Base-by-base conservation (phyloP, 2,888 invertebrate genomes). In the Mythimna ferrago region DNA sequence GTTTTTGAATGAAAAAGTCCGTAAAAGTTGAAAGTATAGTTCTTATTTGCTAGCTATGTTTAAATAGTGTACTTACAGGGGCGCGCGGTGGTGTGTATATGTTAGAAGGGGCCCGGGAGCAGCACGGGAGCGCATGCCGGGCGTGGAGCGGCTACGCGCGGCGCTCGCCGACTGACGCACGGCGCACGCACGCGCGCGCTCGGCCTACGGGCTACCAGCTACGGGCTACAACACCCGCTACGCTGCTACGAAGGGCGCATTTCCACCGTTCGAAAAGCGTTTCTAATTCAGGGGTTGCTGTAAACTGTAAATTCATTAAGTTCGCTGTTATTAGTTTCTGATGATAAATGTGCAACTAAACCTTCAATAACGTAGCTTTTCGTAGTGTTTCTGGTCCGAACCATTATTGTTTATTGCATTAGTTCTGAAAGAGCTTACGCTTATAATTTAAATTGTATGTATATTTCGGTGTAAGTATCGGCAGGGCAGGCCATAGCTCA, bases 131-230 rank as follows among this genome's bases (percentile, higher is more conserved):
- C 91, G 92, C 95, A 95, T 94, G 89, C 94, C 94, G 89, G 83
- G 92, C 94, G 93, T 90, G 91, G 87, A 87, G 92, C 93, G 92
- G 91, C 93, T 89, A 89, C 93, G 93, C 95, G 93, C 93, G 92
- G 91, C 93, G 89, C 89, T 89, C 92, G 92, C 93, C 94, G 92
- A 94, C 94, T 93, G 92, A 92, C 94, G 93, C 92, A 93, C 94
- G 95, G 95, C 94, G 93, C 92, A 93, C 94, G 95, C 95, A 93
- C 93, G 94, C 92, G 92, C 93, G 90, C 67, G 76, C 87, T 84
- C 83, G 63, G 78, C 66, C 86, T 82, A 84, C 84, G 61, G 38
- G 60, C 58, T 48, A 19, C 48, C 48, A 16, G 51, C 51, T 58
- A 58, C 58, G 69, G 75, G 63, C 84, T 80, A 82, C 81, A 73